Conservation (phyloP, 1,140 invertebrate genomes). For the Venustaconcha ellipsiformis region DNA sequence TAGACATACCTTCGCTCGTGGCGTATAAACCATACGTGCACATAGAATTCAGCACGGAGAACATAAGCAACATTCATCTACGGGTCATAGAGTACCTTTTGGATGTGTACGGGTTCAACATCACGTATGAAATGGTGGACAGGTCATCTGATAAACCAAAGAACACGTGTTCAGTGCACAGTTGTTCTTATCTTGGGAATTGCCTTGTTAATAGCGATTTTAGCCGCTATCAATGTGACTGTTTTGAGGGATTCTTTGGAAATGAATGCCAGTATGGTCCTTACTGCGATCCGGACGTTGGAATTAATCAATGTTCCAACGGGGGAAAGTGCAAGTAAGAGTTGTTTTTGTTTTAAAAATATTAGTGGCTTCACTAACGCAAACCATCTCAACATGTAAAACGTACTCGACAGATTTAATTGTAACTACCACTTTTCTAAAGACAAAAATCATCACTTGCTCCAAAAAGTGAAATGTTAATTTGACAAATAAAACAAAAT, state of each 20-base stretch:
- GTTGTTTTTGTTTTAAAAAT: not conserved
- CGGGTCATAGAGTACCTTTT: constrained; percentile 83
- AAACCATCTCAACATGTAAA: not conserved
- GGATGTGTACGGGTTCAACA: constrained; percentile 91
- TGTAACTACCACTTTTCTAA: no score
- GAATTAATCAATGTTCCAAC: constrained; percentile 65
- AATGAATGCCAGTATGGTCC: constrained; percentile 67
- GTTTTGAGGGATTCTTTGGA: constrained; percentile 67
- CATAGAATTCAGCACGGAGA: constrained; percentile 79
- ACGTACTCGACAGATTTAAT: not conserved
- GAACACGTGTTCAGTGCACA: constrained; percentile 80
- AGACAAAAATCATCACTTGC: no score
- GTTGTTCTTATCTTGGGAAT: constrained; percentile 86
- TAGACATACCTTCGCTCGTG: constrained; percentile 65
- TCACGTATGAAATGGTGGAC: constrained; percentile 85
- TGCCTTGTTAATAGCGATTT: constrained; percentile 81
- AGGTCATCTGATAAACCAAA: constrained; percentile 69
- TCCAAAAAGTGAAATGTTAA: no score
- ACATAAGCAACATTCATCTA: constrained; percentile 85
- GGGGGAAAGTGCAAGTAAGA: constrained; percentile 67
- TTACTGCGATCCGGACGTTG: constrained; percentile 63
- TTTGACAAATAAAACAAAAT: no score
- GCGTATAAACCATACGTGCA: constrained; percentile 82
- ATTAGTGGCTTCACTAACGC: not conserved
- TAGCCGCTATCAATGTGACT: constrained; percentile 70